Conservation (phyloP, 2,888 invertebrate species). For the Dendrolimus houi region DNA sequence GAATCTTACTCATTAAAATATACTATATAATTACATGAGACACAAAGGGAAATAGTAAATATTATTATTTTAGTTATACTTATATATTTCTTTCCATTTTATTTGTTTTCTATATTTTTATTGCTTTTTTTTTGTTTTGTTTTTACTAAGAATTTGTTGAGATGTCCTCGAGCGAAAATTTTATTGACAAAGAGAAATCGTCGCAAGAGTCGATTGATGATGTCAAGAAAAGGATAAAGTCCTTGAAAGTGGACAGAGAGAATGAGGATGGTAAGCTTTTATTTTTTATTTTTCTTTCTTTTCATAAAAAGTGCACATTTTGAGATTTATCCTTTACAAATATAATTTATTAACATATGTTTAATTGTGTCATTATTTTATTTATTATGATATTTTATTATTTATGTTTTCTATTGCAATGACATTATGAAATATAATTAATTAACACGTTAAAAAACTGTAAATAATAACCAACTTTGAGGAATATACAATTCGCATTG, state of each 20-base stretch:
- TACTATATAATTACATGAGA: too few species aligned
- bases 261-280: constrained; percentile 64
- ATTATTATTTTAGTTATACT: too few species aligned
- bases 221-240: constrained; percentile 62
- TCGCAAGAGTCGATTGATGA: constrained; percentile 62
- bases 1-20: too few species aligned
- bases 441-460: too few species aligned
- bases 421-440: too few species aligned
- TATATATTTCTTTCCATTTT: constrained; percentile 9
- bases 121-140: constrained; percentile 18
- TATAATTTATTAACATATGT: too few species aligned
- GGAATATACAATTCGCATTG: constrained; percentile 36
- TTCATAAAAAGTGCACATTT: constrained; percentile 4
- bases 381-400: too few species aligned
- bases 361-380: too few species aligned
- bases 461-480: constrained; percentile 54
- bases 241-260: constrained; percentile 65
- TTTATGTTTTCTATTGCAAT: too few species aligned
- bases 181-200: constrained; percentile 44
- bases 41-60: too few species aligned
- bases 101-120: constrained; percentile 21
- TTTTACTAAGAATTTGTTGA: constrained; percentile 21
- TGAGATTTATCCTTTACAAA: too few species aligned
- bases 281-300: constrained; percentile 11
- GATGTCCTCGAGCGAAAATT: constrained; percentile 44